These are phyloP conservation scores for Protonemura montana DNA, from an alignment of 2,888 invertebrate genomes.

Conservation along the genomic window DNA sequence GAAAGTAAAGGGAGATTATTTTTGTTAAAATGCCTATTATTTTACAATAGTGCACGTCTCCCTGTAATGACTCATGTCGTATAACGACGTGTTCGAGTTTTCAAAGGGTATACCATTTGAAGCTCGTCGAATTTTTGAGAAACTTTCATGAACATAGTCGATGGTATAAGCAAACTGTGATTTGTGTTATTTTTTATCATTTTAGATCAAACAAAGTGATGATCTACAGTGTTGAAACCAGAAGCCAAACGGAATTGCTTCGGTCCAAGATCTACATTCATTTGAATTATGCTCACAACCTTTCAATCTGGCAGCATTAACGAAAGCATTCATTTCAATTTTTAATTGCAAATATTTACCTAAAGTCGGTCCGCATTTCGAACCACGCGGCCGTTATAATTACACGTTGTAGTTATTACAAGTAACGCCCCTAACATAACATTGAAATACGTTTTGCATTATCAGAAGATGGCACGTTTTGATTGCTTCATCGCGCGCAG, in stretches of 20 bases:
- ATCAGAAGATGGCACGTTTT: slow-evolving; percentile 24
- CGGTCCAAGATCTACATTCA: no score
- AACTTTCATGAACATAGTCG: no score
- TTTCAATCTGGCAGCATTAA: background rate
- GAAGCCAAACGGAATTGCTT: no score
- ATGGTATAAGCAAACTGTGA: no score
- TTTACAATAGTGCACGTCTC: background rate
- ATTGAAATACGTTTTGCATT: slow-evolving; percentile 1
- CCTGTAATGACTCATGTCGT: background rate
- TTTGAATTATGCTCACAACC: background rate
- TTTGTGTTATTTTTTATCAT: no score
- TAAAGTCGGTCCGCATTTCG: background rate
- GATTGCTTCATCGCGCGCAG: slow-evolving; percentile 8
- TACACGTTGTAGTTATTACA: slow-evolving; percentile 17
- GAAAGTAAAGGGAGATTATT: background rate
- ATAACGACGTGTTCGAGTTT: no score
- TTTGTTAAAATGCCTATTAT: background rate
- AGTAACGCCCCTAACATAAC: slow-evolving; percentile 20
- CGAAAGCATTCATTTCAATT: background rate
- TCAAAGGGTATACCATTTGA: no score
- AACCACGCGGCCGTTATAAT: background rate
- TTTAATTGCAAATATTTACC: slow-evolving; percentile 33
- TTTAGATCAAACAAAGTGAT: no score
- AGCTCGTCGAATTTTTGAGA: no score
- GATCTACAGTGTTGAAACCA: no score